Evolutionary conservation across 1,140 invertebrate genomes (phyloP).

Genomic region (Drosophila mojavensis): DNA sequence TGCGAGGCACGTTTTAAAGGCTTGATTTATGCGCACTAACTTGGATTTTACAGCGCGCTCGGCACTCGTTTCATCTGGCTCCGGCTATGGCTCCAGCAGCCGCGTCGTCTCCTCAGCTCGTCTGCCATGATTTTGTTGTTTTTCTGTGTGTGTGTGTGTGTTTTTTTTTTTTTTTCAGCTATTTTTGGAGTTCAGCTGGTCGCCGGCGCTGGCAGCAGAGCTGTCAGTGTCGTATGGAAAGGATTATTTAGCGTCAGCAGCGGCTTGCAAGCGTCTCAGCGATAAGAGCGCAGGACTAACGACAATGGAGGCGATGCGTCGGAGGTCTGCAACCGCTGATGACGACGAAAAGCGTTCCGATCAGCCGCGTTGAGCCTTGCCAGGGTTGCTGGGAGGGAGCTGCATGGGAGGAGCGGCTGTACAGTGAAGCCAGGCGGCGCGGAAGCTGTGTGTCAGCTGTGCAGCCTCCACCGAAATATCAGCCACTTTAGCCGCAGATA

Average conservation of each 20-base stretch:
- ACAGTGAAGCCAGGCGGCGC: slow-evolving; percentile 8
- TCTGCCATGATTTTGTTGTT: slow-evolving; percentile 12
- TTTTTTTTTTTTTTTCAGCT: slow-evolving; percentile 12
- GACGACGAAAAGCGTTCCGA: slow-evolving; percentile 42
- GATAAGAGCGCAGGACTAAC: slow-evolving; percentile 74
- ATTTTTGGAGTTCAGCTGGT: slow-evolving; percentile 54
- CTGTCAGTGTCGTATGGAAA: slow-evolving; percentile 70
- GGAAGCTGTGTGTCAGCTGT: slow-evolving; percentile 55
- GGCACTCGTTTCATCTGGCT: slow-evolving; percentile 23
- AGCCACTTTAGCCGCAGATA: slow-evolving; percentile 73
- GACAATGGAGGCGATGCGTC: slow-evolving; percentile 56
- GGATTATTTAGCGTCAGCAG: slow-evolving; percentile 81
- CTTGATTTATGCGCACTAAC: slow-evolving; percentile 83
- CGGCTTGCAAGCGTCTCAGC: slow-evolving; percentile 78
- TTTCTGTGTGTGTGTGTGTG: neutral
- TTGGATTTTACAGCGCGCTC: slow-evolving; percentile 73
- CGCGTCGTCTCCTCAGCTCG: neutral
- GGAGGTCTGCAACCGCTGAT: slow-evolving; percentile 36
- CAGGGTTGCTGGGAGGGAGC: neutral
- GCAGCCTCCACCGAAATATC: slow-evolving; percentile 61
- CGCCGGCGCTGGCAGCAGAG: slow-evolving; percentile 41
- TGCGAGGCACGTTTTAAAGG: slow-evolving; percentile 83
- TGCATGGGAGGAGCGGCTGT: neutral
- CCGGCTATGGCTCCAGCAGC: neutral
- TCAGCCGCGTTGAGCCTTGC: slow-evolving; percentile 7